Conservation (phyloP, 2,797 vertebrate genomes). For the Steatocranus sp. region DNA sequence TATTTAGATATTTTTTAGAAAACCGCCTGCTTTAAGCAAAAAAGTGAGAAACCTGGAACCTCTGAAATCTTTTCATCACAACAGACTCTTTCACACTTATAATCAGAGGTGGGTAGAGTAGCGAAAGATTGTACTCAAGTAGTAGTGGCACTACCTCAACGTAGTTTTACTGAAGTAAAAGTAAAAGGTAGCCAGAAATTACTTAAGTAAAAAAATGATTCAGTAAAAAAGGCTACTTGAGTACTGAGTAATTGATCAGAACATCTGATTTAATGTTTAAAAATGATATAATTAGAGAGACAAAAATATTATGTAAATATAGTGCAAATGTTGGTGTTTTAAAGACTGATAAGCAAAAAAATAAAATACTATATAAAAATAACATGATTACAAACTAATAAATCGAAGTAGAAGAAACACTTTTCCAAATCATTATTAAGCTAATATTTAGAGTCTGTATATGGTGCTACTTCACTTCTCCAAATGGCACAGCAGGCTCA, state of each 20-base stretch:
- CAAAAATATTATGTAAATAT: fast-evolving
- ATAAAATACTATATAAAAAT: background rate
- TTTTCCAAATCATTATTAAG: background rate
- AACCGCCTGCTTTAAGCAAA: background rate
- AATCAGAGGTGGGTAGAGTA: background rate
- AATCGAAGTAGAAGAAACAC: background rate
- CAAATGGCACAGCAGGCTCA: background rate
- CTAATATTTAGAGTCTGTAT: background rate
- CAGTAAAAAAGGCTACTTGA: background rate
- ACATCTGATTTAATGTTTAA: background rate
- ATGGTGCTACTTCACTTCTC: background rate
- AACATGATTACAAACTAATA: background rate
- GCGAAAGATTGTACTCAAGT: background rate
- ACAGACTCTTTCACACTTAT: background rate
- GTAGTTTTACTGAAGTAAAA: background rate
- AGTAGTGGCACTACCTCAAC: background rate
- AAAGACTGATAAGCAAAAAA: background rate
- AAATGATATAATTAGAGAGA: background rate
- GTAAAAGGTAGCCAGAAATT: background rate
- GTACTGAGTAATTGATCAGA: background rate
- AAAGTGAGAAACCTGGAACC: background rate
- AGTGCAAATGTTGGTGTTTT: background rate
- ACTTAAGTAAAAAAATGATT: background rate
- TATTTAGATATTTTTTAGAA: background rate
- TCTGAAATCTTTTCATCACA: background rate